Evolutionary conservation across 2,888 invertebrate genomes (phyloP).

Genomic region (Bibio marci): DNA sequence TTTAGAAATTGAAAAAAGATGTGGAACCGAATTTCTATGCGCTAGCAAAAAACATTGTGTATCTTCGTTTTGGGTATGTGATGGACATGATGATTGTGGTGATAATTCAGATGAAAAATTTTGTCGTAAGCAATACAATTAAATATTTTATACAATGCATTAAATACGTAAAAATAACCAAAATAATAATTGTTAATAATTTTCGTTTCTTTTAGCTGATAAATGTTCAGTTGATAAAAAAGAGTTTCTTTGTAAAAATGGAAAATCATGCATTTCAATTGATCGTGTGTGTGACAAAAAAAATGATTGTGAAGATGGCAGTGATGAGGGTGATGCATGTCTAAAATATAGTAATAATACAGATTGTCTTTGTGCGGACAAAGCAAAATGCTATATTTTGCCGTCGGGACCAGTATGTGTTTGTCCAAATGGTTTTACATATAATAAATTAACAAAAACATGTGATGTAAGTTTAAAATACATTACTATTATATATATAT

Average conservation of each 20-base stretch:
- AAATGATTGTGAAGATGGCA: conserved; percentile 45
- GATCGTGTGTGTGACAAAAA: conserved; percentile 56
- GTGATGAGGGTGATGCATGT: conserved; percentile 34
- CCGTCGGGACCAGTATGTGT: conserved; percentile 32
- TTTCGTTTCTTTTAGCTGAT: neutral
- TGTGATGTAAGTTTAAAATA: conserved; percentile 2
- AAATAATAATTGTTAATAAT: neutral
- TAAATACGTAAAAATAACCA: too few species aligned
- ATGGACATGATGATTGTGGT: conserved; percentile 36
- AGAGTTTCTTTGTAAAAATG: conserved; percentile 32
- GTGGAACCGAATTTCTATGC: conserved; percentile 38
- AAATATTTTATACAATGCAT: neutral
- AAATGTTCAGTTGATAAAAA: neutral
- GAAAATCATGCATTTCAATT: conserved; percentile 47
- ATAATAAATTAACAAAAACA: conserved; percentile 1
- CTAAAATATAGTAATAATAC: conserved; percentile 19
- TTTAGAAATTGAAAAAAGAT: conserved; percentile 11
- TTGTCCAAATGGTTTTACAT: conserved; percentile 27
- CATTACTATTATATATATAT: neutral
- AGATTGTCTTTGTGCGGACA: neutral
- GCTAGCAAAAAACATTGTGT: conserved; percentile 35
- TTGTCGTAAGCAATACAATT: neutral
- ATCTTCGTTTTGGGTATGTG: conserved; percentile 33
- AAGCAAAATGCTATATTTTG: neutral
- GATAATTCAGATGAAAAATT: conserved; percentile 30